These are phyloP conservation scores for Tadarida brasiliensis DNA, from an alignment of 2,797 vertebrate species.

Conservation along the genomic window DNA sequence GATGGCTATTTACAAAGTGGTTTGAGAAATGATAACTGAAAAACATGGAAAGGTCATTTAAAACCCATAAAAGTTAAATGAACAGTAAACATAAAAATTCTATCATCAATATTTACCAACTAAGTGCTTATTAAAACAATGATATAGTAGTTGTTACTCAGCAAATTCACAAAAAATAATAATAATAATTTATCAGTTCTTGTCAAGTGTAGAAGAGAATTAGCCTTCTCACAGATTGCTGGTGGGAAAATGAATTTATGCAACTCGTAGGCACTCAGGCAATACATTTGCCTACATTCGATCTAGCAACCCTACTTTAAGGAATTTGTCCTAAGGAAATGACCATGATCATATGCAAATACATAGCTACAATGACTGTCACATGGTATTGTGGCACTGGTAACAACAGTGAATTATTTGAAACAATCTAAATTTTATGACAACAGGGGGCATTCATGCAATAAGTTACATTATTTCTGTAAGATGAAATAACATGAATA, in stretches of 20 bases:
- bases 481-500: neutral
- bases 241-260: neutral
- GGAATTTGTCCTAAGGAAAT: neutral
- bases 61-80: neutral
- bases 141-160: neutral
- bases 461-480: neutral
- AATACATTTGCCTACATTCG: neutral
- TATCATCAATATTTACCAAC: neutral
- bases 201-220: neutral
- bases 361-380: neutral
- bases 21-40: neutral
- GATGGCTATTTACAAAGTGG: neutral
- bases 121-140: neutral
- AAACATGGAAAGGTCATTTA: neutral
- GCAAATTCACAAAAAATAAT: constrained; percentile 24
- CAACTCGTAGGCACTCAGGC: neutral
- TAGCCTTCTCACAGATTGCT: neutral
- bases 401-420: neutral
- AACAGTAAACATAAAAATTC: neutral
- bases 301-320: neutral
- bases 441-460: neutral
- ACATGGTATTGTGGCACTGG: too few species aligned
- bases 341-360: neutral
- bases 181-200: neutral
- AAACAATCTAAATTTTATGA: neutral